Conservation (phyloP, 2,888 invertebrate genomes). For the Steinernema hermaphroditum region DNA sequence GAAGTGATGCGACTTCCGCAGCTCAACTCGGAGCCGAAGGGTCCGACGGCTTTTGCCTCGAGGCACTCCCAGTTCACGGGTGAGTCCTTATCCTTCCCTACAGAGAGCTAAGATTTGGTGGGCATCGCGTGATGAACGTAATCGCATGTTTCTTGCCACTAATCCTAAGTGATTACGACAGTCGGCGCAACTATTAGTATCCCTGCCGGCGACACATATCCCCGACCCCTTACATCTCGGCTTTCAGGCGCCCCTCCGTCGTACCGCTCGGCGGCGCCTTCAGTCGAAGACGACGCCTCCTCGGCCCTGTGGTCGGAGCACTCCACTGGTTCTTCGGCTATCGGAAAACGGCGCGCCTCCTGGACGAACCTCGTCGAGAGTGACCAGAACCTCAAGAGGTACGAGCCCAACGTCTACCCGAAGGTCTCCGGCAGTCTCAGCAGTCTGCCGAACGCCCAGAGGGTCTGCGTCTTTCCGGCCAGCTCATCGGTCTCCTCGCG, state of each 20-base stretch:
- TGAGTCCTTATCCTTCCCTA: too few species aligned
- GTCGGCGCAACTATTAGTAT: background rate
- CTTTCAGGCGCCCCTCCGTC: constrained; percentile 1
- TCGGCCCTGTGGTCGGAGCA: background rate
- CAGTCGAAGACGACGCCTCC: background rate
- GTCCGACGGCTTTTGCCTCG: background rate
- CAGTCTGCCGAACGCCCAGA: background rate
- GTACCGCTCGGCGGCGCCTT: background rate
- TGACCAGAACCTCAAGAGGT: constrained; percentile 43
- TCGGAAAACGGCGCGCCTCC: constrained; percentile 48
- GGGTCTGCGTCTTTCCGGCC: constrained; percentile 2
- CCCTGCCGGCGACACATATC: background rate
- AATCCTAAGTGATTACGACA: background rate
- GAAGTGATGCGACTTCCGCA: constrained; percentile 12
- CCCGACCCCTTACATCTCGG: too few species aligned
- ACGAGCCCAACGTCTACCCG: constrained; percentile 43
- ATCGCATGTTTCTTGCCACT: background rate
- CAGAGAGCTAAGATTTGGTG: too few species aligned
- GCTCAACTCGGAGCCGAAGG: background rate
- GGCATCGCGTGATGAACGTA: background rate
- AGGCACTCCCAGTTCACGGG: background rate
- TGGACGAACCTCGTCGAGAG: constrained; percentile 55
- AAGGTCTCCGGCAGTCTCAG: constrained; percentile 34
- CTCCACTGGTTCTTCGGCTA: background rate
- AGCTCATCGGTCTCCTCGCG: background rate